These are phyloP conservation scores for Peribatodes rhomboidaria DNA, from an alignment of 2,888 invertebrate genomes.

Conservation along the genomic window DNA sequence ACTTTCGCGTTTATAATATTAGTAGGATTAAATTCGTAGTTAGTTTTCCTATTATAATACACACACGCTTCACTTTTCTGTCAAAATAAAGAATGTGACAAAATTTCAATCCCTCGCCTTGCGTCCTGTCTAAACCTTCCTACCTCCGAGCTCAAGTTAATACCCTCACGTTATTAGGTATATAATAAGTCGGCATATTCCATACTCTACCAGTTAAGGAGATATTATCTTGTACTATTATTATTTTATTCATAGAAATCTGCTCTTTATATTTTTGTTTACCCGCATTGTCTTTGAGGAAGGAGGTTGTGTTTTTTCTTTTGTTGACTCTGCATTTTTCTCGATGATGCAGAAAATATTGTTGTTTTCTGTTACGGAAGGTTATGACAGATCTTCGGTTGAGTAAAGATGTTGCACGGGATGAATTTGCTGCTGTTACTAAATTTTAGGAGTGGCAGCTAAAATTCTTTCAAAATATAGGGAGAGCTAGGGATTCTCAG, in stretches of 20 bases:
- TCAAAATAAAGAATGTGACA: too few species aligned
- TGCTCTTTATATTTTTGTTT: constrained; percentile 84
- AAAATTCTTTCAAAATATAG: too few species aligned
- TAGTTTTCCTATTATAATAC: too few species aligned
- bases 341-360: constrained; percentile 23
- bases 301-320: constrained; percentile 37
- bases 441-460: too few species aligned
- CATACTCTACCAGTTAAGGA: constrained; percentile 75
- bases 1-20: too few species aligned
- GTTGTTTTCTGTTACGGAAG: constrained; percentile 21
- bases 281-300: constrained; percentile 54
- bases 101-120: neutral
- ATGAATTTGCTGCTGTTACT: too few species aligned
- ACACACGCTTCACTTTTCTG: too few species aligned
- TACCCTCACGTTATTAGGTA: constrained; percentile 81
- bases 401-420: too few species aligned
- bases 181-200: constrained; percentile 83
- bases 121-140: constrained; percentile 54
- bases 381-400: neutral
- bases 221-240: constrained; percentile 83
- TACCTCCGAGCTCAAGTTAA: constrained; percentile 68
- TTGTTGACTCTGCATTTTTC: constrained; percentile 41
- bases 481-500: too few species aligned
- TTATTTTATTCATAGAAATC: constrained; percentile 85
- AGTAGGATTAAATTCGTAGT: too few species aligned